Evolutionary conservation across 2,797 vertebrate genomes (phyloP).

Genomic region (Acanthopagrus latus): DNA sequence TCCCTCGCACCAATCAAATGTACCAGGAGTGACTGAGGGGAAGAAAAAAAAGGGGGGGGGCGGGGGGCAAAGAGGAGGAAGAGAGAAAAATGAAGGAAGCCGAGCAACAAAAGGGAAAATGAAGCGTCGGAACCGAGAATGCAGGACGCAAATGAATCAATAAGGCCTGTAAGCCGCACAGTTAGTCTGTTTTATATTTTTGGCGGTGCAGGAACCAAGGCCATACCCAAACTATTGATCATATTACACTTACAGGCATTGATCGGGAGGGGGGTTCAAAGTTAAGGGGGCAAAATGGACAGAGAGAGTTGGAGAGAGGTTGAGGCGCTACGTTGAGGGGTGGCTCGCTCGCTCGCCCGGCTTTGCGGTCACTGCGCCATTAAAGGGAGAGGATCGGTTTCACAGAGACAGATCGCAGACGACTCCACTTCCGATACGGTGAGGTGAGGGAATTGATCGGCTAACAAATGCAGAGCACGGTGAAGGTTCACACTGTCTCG

Average conservation of each 20-base stretch:
- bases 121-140: constrained; percentile 47
- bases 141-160: constrained; percentile 46
- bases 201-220: constrained; percentile 53
- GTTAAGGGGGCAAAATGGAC: constrained; percentile 54
- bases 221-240: constrained; percentile 68
- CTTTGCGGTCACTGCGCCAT: constrained; percentile 55
- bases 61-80: not conserved
- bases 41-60: constrained; percentile 18
- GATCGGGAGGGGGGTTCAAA: constrained; percentile 72
- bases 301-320: constrained; percentile 32
- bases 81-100: constrained; percentile 19
- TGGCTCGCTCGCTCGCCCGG: constrained; percentile 28
- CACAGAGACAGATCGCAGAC: constrained; percentile 54
- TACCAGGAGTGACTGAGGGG: constrained; percentile 26
- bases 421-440: constrained; percentile 37
- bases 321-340: constrained; percentile 22
- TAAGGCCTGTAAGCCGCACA: constrained; percentile 39
- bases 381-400: constrained; percentile 65
- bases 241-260: constrained; percentile 73
- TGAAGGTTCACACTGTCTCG: constrained; percentile 41
- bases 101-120: constrained; percentile 46
- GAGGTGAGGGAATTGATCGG: constrained; percentile 52
- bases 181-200: constrained; percentile 62
- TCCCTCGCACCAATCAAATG: constrained; percentile 64
- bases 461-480: constrained; percentile 41